Base-by-base conservation (phyloP, 2,797 vertebrate genomes). In the Anguilla megastoma region DNA sequence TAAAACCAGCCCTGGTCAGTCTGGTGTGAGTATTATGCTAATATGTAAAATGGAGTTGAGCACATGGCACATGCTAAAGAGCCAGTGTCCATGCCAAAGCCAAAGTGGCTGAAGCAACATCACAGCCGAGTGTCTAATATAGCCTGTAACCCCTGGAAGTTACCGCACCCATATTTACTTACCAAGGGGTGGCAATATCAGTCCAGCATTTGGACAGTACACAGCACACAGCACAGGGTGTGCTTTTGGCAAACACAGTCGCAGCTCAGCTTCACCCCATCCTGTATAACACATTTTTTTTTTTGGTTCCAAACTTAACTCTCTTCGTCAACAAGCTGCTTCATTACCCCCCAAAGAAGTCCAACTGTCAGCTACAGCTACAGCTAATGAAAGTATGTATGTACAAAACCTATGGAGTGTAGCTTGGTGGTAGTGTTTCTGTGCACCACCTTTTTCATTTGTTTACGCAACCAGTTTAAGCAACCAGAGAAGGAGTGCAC, bases 91-190 rank as follows among this genome's bases (percentile, higher is more conserved):
- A 52, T 76, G 50, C 66, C 30, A 27, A 24, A 74, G 52, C 52
- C 36, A 85, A 88, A 76, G 50, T 52, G 33, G 18, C 45, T 48
- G 69, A 88, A 69, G 86, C 45, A 52, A 89, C 41, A 52, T 52
- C 30, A 85, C 1, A 87, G 87, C 83, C 90, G 86, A 88, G 85
- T 90, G 86, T 92, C 74, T 74, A 54, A 88, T 86, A 60, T 41
- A 69, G 58, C 16, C 58, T 5, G 45, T 56, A 30, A 85, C 24
- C 21, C 76, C 27, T 85, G 76, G 74, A 52, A 30, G 66, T 27
- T 66, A 89, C 90, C 93, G 27, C 94, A 95, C 95, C 94, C 93
- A 92, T 95, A 90, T 95, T 95, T 93, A 92, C 94, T 89, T 91
- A 92, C 80, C 41, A 69, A 89, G 30, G 87, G 91, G 66, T 91